A percentile compares a stretch with the other conserved stretches of the same genome.
Evolutionary conservation across 37 sponge, comb jelly and placozoan species (phyloP).

Genomic region (Beroe ovata): DNA sequence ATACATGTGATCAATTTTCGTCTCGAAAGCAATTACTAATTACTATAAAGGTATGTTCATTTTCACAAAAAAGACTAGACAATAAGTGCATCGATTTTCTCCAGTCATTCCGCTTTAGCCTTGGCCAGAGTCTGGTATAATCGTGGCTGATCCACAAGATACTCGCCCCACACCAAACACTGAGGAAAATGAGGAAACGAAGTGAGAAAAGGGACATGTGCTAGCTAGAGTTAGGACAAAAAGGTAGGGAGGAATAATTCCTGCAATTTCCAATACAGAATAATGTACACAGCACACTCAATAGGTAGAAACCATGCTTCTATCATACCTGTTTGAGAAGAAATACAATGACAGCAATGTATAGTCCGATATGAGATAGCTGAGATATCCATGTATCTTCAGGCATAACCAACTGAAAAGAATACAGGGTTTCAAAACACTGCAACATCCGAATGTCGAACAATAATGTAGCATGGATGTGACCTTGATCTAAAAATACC

Average conservation of each 20-base stretch:
- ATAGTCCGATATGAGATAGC: slow-evolving; percentile 20
- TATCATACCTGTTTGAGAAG: slow-evolving; percentile 35
- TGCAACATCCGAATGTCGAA: too few species aligned
- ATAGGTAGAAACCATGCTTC: not conserved
- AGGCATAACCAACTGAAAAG: slow-evolving; percentile 50
- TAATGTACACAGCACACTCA: too few species aligned
- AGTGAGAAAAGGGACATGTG: too few species aligned
- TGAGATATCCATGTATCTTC: slow-evolving; percentile 58
- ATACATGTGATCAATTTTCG: too few species aligned
- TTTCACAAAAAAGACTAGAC: not conserved
- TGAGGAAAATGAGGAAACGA: not conserved
- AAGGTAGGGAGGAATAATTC: too few species aligned
- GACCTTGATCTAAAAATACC: too few species aligned
- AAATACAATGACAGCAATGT: slow-evolving; percentile 23
- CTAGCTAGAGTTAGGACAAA: too few species aligned
- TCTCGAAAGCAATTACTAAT: not conserved
- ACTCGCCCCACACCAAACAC: slow-evolving; percentile 21
- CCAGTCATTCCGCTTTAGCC: slow-evolving; percentile 66
- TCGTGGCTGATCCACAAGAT: slow-evolving; percentile 56
- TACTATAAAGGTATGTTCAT: not conserved
- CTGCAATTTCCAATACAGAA: too few species aligned
- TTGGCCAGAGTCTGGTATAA: slow-evolving; percentile 48
- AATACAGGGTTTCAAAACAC: too few species aligned
- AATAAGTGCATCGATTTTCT: slow-evolving; percentile 52
- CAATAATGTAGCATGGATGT: too few species aligned